Percentiles rank a stretch among this genome's conserved stretches.
phyloP scores from a whole-genome alignment of 2,888 invertebrate genomes.

The Scaptomyza cyrtandrae region DNA sequence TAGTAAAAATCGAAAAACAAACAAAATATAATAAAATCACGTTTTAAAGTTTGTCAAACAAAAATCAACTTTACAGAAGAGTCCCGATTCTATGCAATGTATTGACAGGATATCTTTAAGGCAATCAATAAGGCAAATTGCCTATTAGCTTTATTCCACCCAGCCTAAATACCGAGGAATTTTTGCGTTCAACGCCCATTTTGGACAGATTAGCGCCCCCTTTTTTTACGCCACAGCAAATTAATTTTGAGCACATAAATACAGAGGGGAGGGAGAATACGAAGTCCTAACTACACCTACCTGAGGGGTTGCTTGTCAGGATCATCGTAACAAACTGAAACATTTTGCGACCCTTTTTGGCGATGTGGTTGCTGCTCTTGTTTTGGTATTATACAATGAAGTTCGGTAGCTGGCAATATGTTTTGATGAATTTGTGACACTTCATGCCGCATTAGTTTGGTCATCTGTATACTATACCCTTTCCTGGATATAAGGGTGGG shows the following conservation, averaged over 20 bases:
- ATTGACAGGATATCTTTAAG: neutral
- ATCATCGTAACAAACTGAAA: constrained; percentile 16
- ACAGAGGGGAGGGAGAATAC: constrained; percentile 2
- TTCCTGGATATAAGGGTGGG: constrained; percentile 23
- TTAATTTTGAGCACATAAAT: constrained; percentile 55
- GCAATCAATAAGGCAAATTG: neutral
- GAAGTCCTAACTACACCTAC: constrained; percentile 1
- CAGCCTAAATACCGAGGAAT: constrained; percentile 76
- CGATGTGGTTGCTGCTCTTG: constrained; percentile 49
- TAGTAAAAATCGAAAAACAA: too few species aligned
- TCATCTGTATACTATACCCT: constrained; percentile 10
- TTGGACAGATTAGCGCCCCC: constrained; percentile 62
- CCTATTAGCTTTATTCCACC: neutral
- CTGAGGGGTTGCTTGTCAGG: constrained; percentile 40
- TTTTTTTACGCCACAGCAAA: constrained; percentile 35
- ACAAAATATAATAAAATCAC: too few species aligned
- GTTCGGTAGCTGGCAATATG: constrained; percentile 60
- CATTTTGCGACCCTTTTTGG: constrained; percentile 40
- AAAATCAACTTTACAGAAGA: neutral
- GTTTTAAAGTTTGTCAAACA: too few species aligned
- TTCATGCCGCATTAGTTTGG: constrained; percentile 78
- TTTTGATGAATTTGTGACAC: constrained; percentile 83
- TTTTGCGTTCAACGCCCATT: constrained; percentile 80
- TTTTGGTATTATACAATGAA: constrained; percentile 42
- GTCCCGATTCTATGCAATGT: neutral